Conservation (phyloP, 2,888 invertebrate species). For the Fabriciana adippe region DNA sequence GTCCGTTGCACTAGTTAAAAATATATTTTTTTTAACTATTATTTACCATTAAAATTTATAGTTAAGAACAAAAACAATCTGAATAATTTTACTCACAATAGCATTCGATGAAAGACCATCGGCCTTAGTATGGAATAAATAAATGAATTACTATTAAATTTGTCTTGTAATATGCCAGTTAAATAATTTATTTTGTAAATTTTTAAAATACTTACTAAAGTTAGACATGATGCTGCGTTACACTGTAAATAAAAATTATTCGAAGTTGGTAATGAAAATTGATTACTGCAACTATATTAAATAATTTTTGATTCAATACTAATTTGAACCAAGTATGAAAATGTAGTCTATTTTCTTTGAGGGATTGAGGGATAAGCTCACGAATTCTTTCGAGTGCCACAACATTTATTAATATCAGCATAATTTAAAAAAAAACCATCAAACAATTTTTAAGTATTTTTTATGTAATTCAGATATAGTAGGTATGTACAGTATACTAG, state of each 20-base stretch:
- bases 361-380: no score
- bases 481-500: no score
- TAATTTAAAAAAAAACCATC: no score
- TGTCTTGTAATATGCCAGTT: background rate
- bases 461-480: no score
- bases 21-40: background rate
- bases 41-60: background rate
- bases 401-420: no score
- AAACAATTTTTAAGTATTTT: no score
- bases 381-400: no score
- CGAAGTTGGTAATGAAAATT: no score
- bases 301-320: no score
- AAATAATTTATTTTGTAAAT: background rate
- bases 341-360: no score
- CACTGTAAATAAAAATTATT: slow-evolving; percentile 40
- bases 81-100: slow-evolving; percentile 43
- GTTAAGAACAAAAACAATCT: background rate
- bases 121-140: slow-evolving; percentile 37
- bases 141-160: background rate
- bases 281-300: no score
- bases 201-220: slow-evolving; percentile 43
- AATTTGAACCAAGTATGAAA: no score
- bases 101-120: slow-evolving; percentile 44
- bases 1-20: slow-evolving; percentile 43
- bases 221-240: slow-evolving; percentile 48